Evolutionary conservation across 2,888 invertebrate genomes (phyloP), one percentile per base, ranked within the genome.

Genomic region (Nephrocerus scutellatus): DNA sequence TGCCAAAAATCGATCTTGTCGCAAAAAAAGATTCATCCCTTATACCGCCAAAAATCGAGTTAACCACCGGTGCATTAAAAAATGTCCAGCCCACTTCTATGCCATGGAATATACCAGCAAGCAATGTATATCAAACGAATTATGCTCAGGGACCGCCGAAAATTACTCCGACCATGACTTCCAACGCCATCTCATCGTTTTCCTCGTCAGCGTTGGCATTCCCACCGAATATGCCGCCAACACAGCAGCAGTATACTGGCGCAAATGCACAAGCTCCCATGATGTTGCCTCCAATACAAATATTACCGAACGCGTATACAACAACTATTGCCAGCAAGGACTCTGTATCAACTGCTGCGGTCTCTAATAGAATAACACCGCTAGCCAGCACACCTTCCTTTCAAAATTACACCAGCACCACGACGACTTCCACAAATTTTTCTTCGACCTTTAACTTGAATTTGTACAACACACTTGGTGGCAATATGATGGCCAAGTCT

Each of bases 391-490:
- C 53, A 28, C 49, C 57, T n/a, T 42, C 37, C 22, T 40, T 55
- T 18, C 59, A 55, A 36, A 57, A 39, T 43, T 59, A 55, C 34
- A 55, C 39, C 19, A 52, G 49, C 13, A 39, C 23, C 3, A 49
- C 49, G 26, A 47, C 47, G 19, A 53, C 49, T 9, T 39, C 49
- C 6, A n/a, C n/a, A n/a, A n/a, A n/a, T n/a, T n/a, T n/a, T n/a
- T n/a, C n/a, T n/a, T n/a, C n/a, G n/a, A n/a, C n/a, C n/a, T n/a
- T n/a, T n/a, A n/a, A n/a, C n/a, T n/a, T n/a, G n/a, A n/a, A n/a
- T n/a, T n/a, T n/a, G n/a, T n/a, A n/a, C n/a, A n/a, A n/a, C n/a
- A n/a, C n/a, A n/a, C n/a, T n/a, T n/a, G n/a, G n/a, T n/a, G n/a
- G n/a, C n/a, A n/a, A n/a, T n/a, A n/a, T n/a, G n/a, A n/a, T n/a